phyloP scores from a whole-genome alignment of 2,113 vertebrate species.

The Menidia beryllina region DNA sequence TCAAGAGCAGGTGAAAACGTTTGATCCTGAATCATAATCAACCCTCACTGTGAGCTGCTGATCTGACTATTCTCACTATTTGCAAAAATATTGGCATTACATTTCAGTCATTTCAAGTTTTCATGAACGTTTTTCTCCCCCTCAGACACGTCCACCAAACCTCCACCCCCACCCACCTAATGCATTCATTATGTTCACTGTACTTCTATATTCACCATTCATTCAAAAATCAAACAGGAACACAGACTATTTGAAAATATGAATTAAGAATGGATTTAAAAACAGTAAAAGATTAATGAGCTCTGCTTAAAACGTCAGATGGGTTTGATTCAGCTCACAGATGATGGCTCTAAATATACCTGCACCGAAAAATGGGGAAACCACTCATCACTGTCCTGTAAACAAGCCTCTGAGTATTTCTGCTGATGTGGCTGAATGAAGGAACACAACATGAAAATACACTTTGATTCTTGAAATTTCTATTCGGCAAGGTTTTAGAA shows the following conservation, averaged over 20 bases:
- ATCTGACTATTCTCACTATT: not conserved
- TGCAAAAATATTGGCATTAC: not conserved
- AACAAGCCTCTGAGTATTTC: too few relatives aligned
- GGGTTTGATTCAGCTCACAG: not conserved
- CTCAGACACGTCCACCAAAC: not conserved
- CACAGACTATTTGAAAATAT: too few relatives aligned
- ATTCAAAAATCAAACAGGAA: conserved; percentile 28
- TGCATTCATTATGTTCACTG: not conserved
- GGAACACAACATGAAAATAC: too few relatives aligned
- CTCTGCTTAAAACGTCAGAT: conserved; percentile 1
- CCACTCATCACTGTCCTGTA: not conserved
- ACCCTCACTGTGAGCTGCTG: not conserved
- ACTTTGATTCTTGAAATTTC: too few relatives aligned
- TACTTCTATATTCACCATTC: not conserved
- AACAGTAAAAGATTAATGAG: too few relatives aligned
- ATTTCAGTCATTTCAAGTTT: not conserved
- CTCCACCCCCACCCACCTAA: not conserved
- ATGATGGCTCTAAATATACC: not conserved
- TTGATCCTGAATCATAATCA: not conserved
- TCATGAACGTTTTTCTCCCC: not conserved
- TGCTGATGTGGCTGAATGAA: too few relatives aligned
- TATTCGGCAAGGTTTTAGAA: too few relatives aligned
- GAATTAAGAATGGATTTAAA: too few relatives aligned
- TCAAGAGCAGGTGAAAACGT: not conserved
- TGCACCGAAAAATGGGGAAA: not conserved